Base-by-base conservation (phyloP, 1,140 invertebrate genomes). In the Drosophila orosa region DNA sequence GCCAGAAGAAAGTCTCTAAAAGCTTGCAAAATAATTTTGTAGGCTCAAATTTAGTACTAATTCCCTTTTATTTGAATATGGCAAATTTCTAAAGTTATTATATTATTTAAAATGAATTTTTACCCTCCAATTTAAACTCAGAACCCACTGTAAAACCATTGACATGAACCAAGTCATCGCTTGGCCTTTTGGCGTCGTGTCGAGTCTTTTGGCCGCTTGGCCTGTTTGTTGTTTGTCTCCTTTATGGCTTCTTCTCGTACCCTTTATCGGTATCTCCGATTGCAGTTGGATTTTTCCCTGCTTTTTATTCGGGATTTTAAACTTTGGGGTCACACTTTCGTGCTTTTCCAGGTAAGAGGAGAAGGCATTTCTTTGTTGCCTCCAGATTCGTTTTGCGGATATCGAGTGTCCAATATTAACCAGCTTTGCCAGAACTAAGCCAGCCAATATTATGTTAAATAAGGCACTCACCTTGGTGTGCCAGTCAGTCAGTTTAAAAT, bases 211-310 rank as follows among this genome's bases (percentile, higher is more conserved):
- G 72, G 78, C 58, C 65, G 60, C 33, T 74, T 82, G 79, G 68
- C 63, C 80, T 74, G 69, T 65, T 65, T 75, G 73, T 89, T 90
- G 84, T 89, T 90, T 89, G 85, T 89, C 85, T 89, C 85, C 80
- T 89, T 89, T 90, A 89, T 84, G 74, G 85, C 80, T 89, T 89
- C 85, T 89, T 89, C 87, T 80, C 66, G 77, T 90, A 89, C 80
- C 80, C 74, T 89, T 90, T 90, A 90, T 84, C 77, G 73, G 55
- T 63, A 89, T 90, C 84, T 80, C 69, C 79, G 85, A 85, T 89
- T 90, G 78, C 66, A 62, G 63, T 59, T 45, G 68, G 76, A 87
- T 89, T 89, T 86, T 80, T 71, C 83, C 50, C 76, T 39, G 35
- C 44, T 19, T 45, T 35, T 44, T 55, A 52, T 35, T 42, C 10